Percentiles rank a stretch among this genome's conserved stretches.
Conservation (phyloP, 1,140 invertebrate species). For the Oryctes rhinoceros region DNA sequence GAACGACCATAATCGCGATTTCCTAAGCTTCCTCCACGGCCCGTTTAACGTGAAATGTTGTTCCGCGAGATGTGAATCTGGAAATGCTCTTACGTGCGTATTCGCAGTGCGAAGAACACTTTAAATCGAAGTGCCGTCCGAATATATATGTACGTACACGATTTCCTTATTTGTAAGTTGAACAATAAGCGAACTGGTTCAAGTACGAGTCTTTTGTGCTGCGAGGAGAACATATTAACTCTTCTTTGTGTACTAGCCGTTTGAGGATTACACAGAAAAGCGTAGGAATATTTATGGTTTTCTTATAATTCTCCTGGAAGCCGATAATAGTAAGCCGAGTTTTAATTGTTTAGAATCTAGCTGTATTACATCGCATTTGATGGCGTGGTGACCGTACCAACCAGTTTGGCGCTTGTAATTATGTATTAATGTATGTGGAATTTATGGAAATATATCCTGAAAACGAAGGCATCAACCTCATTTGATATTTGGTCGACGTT, state of each 20-base stretch:
- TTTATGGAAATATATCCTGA: no score
- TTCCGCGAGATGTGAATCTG: neutral
- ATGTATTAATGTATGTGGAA: no score
- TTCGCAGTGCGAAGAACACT: neutral
- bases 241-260: neutral
- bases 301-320: neutral
- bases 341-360: no score
- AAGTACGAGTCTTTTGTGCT: neutral
- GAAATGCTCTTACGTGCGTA: neutral
- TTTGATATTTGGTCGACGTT: no score
- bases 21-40: neutral
- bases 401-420: no score
- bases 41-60: neutral
- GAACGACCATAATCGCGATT: neutral
- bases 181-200: conserved; percentile 24
- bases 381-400: no score
- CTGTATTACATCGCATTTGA: no score
- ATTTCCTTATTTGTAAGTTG: conserved; percentile 25
- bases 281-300: neutral
- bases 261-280: neutral
- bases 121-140: neutral
- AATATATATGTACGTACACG: neutral
- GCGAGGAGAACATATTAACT: conserved; percentile 12
- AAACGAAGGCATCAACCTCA: no score
- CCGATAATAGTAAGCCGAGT: neutral